phyloP scores from a whole-genome alignment of 2,888 invertebrate species.

The Pseudococcus longispinus region DNA sequence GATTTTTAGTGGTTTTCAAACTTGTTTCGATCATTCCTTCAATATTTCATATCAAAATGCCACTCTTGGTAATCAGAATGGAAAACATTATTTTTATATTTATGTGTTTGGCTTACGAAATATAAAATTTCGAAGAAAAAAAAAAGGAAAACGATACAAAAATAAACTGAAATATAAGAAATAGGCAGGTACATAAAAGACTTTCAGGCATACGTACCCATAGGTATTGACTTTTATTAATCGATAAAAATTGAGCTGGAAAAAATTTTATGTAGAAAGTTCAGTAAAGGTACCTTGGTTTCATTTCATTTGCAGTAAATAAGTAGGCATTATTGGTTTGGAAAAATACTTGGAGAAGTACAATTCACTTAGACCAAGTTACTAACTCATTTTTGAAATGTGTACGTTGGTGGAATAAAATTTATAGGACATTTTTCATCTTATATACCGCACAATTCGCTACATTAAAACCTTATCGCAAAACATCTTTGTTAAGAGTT shows the following conservation, averaged over 20 bases:
- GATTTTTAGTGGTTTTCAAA: constrained; percentile 8
- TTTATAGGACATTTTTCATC: constrained; percentile 26
- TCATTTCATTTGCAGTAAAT: neutral
- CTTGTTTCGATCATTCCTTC: neutral
- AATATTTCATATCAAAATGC: no score
- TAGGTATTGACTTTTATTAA: neutral
- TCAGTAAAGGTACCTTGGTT: neutral
- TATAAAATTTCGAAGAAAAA: neutral
- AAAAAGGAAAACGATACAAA: no score
- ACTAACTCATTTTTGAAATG: constrained; percentile 5
- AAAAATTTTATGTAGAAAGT: neutral
- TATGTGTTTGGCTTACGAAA: neutral
- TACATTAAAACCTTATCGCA: constrained; percentile 21
- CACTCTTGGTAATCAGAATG: no score
- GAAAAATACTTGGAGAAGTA: neutral
- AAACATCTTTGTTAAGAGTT: constrained; percentile 7
- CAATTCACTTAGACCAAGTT: neutral
- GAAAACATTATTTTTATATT: no score
- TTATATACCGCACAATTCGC: neutral
- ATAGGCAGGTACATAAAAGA: neutral
- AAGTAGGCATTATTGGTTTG: constrained; percentile 1
- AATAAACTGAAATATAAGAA: neutral
- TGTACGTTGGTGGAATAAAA: neutral
- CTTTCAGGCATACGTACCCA: neutral
- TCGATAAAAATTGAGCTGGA: neutral